Conservation (phyloP, 2,113 vertebrate species). For the Ailuropoda melanoleuca region DNA sequence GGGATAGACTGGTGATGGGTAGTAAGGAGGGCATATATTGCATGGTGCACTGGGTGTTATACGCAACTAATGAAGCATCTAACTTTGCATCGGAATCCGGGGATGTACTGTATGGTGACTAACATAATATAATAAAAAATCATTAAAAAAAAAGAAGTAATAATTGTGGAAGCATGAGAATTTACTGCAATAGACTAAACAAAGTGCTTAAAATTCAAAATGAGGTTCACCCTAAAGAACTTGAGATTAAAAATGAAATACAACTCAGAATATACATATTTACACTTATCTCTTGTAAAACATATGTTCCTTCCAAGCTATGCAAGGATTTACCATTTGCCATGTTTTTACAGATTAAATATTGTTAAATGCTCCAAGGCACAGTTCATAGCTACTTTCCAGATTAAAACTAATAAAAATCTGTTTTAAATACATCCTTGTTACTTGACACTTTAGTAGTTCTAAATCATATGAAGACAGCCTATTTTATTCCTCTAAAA, state of each 20-base stretch:
- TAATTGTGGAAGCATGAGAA: conserved; percentile 25
- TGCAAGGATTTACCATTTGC: conserved; percentile 23
- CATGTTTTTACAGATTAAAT: conserved; percentile 45
- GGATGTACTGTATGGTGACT: no score
- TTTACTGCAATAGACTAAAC: not conserved
- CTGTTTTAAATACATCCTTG: conserved; percentile 36
- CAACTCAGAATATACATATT: not conserved
- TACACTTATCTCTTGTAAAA: conserved; percentile 29
- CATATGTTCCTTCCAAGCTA: not conserved
- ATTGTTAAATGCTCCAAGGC: conserved; percentile 44
- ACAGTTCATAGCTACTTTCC: conserved; percentile 57
- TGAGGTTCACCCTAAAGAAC: not conserved
- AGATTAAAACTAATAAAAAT: conserved; percentile 54
- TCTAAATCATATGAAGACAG: not conserved
- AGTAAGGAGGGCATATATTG: no score
- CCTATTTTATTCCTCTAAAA: not conserved
- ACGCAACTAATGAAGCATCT: no score
- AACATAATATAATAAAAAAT: no score
- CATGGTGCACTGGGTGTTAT: no score
- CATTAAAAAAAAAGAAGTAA: no score
- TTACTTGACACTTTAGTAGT: conserved; percentile 30
- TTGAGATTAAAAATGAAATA: conserved; percentile 64
- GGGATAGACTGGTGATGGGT: no score
- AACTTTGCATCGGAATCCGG: no score
- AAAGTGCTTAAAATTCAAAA: conserved; percentile 62